A percentile compares a stretch with the other conserved stretches of the same genome.
Conservation (phyloP, 2,888 invertebrate genomes). For the Lasius fuliginosus region DNA sequence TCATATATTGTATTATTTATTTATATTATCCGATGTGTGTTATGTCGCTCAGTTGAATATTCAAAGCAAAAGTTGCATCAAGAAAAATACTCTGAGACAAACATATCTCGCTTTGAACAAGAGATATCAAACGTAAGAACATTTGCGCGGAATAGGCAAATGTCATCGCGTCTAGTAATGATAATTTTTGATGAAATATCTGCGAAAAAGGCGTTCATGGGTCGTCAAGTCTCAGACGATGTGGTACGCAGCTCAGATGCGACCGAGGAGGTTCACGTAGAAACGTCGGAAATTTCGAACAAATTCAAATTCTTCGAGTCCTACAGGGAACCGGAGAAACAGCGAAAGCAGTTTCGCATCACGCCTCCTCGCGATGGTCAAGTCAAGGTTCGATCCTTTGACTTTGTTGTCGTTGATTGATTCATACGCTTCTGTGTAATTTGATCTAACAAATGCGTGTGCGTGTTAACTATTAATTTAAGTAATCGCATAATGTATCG, state of each 20-base stretch:
- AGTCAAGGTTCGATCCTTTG: slow-evolving; percentile 87
- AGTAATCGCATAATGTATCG: background rate
- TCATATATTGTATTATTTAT: background rate
- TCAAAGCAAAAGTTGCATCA: background rate
- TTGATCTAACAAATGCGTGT: slow-evolving; percentile 33
- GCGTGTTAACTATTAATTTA: slow-evolving; percentile 41
- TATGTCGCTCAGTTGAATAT: background rate
- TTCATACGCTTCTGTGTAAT: slow-evolving; percentile 15
- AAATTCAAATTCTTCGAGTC: slow-evolving; percentile 97
- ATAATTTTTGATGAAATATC: slow-evolving; percentile 51
- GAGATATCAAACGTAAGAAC: background rate
- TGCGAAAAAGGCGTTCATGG: slow-evolving; percentile 86
- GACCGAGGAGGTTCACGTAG: slow-evolving; percentile 92
- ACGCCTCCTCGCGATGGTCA: slow-evolving; percentile 95
- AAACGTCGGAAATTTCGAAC: slow-evolving; percentile 94
- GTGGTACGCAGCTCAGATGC: slow-evolving; percentile 92
- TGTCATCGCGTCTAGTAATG: background rate
- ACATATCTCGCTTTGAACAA: background rate
- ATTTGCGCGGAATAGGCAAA: background rate
- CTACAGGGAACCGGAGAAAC: slow-evolving; percentile 91
- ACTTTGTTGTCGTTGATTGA: slow-evolving; percentile 46
- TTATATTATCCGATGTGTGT: background rate
- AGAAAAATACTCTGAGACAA: background rate
- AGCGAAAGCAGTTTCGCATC: slow-evolving; percentile 93
- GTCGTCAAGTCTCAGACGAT: slow-evolving; percentile 89